Evolutionary conservation across 2,797 vertebrate genomes (phyloP), one percentile per base, ranked within the genome.

Genomic region (Chrysocyon brachyurus): DNA sequence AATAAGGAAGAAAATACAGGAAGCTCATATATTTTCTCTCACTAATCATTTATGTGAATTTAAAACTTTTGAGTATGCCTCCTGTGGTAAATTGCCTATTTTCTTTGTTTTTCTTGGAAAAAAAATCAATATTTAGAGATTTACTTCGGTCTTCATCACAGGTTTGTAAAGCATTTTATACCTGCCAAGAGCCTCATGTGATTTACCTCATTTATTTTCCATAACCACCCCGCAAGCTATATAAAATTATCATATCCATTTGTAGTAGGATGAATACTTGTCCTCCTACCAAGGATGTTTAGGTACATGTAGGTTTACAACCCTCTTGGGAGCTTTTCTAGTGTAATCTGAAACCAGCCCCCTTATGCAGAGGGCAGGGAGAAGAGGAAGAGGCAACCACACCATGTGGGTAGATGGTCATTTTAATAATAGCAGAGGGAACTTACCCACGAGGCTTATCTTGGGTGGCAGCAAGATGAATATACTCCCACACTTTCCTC

Each of bases 1-100:
- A 92, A 89, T 83, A 77, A 96, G 61, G 36, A 61, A 95, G 75
- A 95, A 93, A 86, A 87, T 61, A 33, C 70, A 26, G 5, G 87
- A 97, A 82, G 15, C 21, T 73, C 81, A 64, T 75, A 72, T 36
- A 64, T 64, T 73, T 87, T 91, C 46, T 82, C 56, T 66, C 28
- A 33, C 14, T 75, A n/a, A 79, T 66, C n/a, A 79, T 57, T 79
- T 19, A 91, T 96, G 82, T 82, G 22, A 86, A 95, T 75, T 93
- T 78, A 95, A 91, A 87, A 93, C 49, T 66, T 97, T 72, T 26
- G 8, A 78, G 17, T 82, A 89, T 40, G 54, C 17, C 21, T 95
- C 22, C 56, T 84, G 6, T 75, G 64, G 73, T 92, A 90, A 89
- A 68, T 61, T 96, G 46, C 31, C 26, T 78, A 49, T 82, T 94